These are phyloP conservation scores for Oreohelix idahoensis DNA, from an alignment of 1,140 invertebrate species.

Conservation along the genomic window DNA sequence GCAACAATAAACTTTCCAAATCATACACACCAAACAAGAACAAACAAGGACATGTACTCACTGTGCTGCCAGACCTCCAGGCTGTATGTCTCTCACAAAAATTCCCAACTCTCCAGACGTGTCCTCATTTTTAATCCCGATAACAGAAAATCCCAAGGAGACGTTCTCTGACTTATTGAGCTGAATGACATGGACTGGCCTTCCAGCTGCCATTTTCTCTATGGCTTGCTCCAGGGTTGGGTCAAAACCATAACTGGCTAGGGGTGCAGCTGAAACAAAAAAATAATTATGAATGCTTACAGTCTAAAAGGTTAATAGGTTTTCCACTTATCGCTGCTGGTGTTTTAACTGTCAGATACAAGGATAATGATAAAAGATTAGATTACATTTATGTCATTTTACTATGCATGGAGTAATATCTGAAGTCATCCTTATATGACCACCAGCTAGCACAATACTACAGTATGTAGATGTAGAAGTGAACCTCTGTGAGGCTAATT, in stretches of 20 bases:
- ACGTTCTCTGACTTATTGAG: slow-evolving; percentile 82
- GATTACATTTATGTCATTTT: too few relatives aligned
- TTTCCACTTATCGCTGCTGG: too few relatives aligned
- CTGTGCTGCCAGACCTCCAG: slow-evolving; percentile 82
- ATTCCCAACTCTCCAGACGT: slow-evolving; percentile 82
- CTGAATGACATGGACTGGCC: slow-evolving; percentile 77
- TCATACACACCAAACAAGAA: not conserved
- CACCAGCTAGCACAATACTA: too few relatives aligned
- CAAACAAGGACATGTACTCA: slow-evolving; percentile 69
- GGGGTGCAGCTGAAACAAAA: not conserved
- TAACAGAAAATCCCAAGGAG: slow-evolving; percentile 85
- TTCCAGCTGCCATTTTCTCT: slow-evolving; percentile 75
- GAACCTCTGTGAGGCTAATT: too few relatives aligned
- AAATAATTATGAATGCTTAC: too few relatives aligned
- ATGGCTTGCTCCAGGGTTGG: slow-evolving; percentile 80
- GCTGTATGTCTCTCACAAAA: slow-evolving; percentile 85
- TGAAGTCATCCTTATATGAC: too few relatives aligned
- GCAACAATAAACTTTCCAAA: too few relatives aligned
- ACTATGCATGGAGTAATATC: too few relatives aligned
- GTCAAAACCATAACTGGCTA: slow-evolving; percentile 47
- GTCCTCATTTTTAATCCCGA: slow-evolving; percentile 80
- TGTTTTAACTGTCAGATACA: too few relatives aligned
- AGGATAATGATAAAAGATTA: too few relatives aligned
- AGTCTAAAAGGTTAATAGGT: too few relatives aligned
- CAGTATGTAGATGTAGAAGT: too few relatives aligned